These are phyloP conservation scores for Oppia nitens DNA, from an alignment of 1,140 invertebrate genomes.

Conservation along the genomic window DNA sequence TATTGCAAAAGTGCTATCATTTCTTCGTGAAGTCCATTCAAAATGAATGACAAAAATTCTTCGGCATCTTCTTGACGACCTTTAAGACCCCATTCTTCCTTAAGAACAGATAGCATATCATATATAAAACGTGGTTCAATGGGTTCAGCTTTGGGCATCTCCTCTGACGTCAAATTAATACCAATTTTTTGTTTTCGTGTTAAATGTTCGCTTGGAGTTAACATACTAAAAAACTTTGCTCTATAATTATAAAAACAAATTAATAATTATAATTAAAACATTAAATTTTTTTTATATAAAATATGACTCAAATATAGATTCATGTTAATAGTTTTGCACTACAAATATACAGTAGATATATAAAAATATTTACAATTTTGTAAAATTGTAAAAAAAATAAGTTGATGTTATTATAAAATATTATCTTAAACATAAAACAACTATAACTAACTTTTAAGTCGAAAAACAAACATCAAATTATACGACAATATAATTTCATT, in stretches of 20 bases:
- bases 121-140: conserved; percentile 69
- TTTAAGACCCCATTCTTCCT: conserved; percentile 36
- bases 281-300: no score
- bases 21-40: conserved; percentile 87
- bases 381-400: no score
- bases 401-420: no score
- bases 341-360: no score
- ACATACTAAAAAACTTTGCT: conserved; percentile 13
- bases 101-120: conserved; percentile 53
- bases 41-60: conserved; percentile 74
- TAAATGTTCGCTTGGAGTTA: conserved; percentile 11
- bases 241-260: conserved; percentile 4
- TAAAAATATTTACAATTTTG: no score
- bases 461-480: no score
- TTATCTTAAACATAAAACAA: no score
- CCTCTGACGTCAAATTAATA: conserved; percentile 11
- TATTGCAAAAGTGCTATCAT: conserved; percentile 50
- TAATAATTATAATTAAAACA: not conserved
- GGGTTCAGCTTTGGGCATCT: conserved; percentile 36
- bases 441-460: conserved; percentile 9
- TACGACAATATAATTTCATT: no score
- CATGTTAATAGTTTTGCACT: no score
- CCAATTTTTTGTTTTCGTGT: conserved; percentile 9
- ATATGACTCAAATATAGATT: no score
- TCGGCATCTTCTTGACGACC: conserved; percentile 86